Conservation (phyloP, 2,888 invertebrate species). For the Petrophora chlorosata region DNA sequence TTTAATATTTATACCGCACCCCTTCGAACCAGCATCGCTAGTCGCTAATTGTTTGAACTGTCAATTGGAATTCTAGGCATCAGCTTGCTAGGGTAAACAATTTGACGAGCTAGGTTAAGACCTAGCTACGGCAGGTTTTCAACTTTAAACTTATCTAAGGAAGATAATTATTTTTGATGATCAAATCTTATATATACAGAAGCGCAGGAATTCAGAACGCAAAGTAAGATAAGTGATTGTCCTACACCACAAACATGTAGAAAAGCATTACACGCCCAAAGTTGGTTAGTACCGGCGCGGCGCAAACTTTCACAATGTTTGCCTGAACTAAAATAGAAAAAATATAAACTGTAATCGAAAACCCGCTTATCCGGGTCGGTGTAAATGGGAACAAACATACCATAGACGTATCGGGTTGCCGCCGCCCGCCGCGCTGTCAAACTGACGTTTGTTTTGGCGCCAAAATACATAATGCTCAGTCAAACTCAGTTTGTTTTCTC, state of each 20-base stretch:
- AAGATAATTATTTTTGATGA: too few species aligned
- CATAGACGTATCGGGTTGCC: conserved; percentile 76
- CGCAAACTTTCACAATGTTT: conserved; percentile 28
- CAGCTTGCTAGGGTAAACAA: too few species aligned
- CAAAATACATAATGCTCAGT: conserved; percentile 82
- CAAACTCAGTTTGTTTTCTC: conserved; percentile 80
- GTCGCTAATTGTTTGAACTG: too few species aligned
- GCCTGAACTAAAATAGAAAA: conserved; percentile 34
- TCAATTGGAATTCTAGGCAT: too few species aligned
- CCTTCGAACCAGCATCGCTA: too few species aligned
- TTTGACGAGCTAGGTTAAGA: too few species aligned
- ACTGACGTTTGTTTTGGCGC: conserved; percentile 83
- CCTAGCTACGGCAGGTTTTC: too few species aligned
- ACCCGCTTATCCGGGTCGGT: conserved; percentile 76
- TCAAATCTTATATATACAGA: neutral
- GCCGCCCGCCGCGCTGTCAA: conserved; percentile 82
- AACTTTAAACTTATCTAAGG: too few species aligned
- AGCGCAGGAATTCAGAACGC: conserved; percentile 3
- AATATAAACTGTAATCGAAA: conserved; percentile 71
- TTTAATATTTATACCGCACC: too few species aligned
- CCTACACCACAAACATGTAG: conserved; percentile 10
- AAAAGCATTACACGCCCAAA: conserved; percentile 10
- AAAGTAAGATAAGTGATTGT: conserved; percentile 8
- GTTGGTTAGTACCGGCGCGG: conserved; percentile 17
- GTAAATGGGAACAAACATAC: conserved; percentile 77